Evolutionary conservation across 2,888 invertebrate genomes (phyloP), one percentile per base, ranked within the genome.

Genomic region (Morpho deidamia): DNA sequence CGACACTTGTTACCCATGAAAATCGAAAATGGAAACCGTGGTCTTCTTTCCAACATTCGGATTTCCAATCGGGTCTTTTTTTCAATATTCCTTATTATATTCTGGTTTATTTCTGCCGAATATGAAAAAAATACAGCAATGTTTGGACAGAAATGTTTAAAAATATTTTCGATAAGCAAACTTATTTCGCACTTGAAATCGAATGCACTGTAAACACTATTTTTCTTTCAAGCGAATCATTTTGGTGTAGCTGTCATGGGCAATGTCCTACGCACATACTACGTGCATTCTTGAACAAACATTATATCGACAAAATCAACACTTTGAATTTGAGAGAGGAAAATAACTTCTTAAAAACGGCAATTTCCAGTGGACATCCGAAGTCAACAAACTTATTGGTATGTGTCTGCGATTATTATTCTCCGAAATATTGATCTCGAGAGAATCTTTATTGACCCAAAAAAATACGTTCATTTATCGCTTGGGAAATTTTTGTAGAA

Each of bases 371-470:
- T 45, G 40, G 12, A 54, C 40, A 52, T 45, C 32, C 23, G 44
- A 56, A 41, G 58, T 51, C 51, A 56, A 56, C 46, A 53, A 56
- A 53, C 58, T 51, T 44, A 41, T 48, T 35, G 53, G 53, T 51
- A 58, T 58, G 54, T 44, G 45, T 54, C 48, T 44, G 47, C 45
- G 38, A 51, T 44, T 46, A 41, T 46, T 14, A 52, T 52, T 45
- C 48, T 48, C 40, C 33, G 33, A 40, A 32, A 41, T 40, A 33
- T 39, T 40, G 33, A 12, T 32, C 7, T 3, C 11, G 11, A 38
- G 37, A 44, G 43, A 11, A 10, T 49, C 23, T 50, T 43, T 51
- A 44, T 41, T 34, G 40, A 41, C 40, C 48, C 40, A 48, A 41
- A 48, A 47, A 47, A 48, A 48, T 38, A 44, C 1, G 44, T 35